Evolutionary conservation across 1,140 invertebrate genomes (phyloP).

Genomic region (Scaptomyza graminum): DNA sequence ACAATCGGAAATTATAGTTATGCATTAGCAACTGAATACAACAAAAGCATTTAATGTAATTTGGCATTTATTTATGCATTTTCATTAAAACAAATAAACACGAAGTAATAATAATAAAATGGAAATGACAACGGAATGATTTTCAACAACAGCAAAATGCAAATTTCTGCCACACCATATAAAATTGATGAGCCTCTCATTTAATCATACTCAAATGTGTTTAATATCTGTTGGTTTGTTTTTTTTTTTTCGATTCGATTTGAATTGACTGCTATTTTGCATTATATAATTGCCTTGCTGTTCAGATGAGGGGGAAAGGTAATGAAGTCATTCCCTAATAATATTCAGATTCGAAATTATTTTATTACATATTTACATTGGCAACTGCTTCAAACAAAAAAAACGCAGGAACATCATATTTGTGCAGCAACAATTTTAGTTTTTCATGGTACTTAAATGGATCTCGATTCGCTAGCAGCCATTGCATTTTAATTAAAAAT

Average conservation of each 20-base stretch:
- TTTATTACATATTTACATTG: slow-evolving; percentile 31
- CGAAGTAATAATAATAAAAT: slow-evolving; percentile 66
- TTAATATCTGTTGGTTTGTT: slow-evolving; percentile 13
- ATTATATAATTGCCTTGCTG: slow-evolving; percentile 22
- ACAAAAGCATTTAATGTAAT: slow-evolving; percentile 75
- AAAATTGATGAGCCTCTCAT: slow-evolving; percentile 57
- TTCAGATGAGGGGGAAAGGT: not conserved
- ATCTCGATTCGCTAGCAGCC: slow-evolving; percentile 45
- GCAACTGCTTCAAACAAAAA: not conserved
- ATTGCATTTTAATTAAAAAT: slow-evolving; percentile 64
- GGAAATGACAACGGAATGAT: slow-evolving; percentile 58
- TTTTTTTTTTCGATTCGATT: no score
- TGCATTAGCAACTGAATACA: slow-evolving; percentile 47
- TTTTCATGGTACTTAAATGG: slow-evolving; percentile 38
- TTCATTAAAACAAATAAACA: slow-evolving; percentile 73
- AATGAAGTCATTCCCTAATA: slow-evolving; percentile 22
- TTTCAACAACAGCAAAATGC: slow-evolving; percentile 36
- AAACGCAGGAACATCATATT: not conserved
- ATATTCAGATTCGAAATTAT: slow-evolving; percentile 28
- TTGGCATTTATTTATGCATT: slow-evolving; percentile 77
- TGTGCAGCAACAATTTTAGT: slow-evolving; percentile 20
- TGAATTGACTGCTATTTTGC: slow-evolving; percentile 4
- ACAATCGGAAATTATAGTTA: slow-evolving; percentile 64
- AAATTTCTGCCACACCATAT: slow-evolving; percentile 33
- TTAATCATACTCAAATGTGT: slow-evolving; percentile 64